Conservation (phyloP, 2,797 vertebrate species). For the Dicrostonyx torquatus region DNA sequence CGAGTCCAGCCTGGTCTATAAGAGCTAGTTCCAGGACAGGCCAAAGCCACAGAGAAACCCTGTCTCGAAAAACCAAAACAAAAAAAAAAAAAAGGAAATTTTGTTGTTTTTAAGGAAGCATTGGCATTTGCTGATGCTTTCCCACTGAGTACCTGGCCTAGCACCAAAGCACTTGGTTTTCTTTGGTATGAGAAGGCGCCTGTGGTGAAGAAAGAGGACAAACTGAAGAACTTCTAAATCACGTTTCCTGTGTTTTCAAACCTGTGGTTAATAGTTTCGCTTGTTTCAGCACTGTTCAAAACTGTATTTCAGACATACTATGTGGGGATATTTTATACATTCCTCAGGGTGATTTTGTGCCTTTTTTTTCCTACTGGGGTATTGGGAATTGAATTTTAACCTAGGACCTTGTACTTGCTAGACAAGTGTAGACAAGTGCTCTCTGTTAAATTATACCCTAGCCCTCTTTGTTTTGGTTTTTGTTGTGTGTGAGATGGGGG, state of each 20-base stretch:
- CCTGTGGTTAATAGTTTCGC: not conserved
- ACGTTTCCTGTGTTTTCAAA: not conserved
- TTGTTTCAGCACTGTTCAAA: not conserved
- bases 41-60: no score
- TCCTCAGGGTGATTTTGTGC: not conserved
- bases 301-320: not conserved
- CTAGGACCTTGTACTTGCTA: not conserved
- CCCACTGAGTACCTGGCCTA: not conserved
- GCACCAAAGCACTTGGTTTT: not conserved
- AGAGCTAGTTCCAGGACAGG: no score
- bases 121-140: not conserved
- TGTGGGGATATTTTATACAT: not conserved
- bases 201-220: not conserved
- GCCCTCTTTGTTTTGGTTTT: not conserved
- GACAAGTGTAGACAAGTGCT: not conserved
- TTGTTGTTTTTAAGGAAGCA: not conserved
- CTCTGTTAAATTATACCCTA: not conserved
- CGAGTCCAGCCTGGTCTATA: no score
- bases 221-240: not conserved
- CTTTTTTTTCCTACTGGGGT: not conserved
- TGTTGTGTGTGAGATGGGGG: not conserved
- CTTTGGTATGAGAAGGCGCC: not conserved
- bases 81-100: not conserved
- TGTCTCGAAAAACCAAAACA: no score
- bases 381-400: not conserved